phyloP scores from a whole-genome alignment of 92 coral and sea anemone species.

The Epizoanthus scotinus region DNA sequence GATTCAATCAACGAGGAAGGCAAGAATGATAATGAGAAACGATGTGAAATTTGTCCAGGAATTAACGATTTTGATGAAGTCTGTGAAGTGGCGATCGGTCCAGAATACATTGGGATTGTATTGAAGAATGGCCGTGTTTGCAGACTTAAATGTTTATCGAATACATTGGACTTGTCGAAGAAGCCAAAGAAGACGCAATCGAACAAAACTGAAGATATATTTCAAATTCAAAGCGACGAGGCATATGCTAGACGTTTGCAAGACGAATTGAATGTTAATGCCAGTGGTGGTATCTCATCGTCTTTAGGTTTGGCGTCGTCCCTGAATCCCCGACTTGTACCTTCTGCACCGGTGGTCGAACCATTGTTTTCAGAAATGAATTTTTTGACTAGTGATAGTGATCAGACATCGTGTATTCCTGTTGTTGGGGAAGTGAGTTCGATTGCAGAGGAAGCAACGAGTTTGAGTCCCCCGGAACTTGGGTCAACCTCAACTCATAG shows the following conservation, averaged over 20 bases:
- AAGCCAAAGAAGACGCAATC: conserved; percentile 47
- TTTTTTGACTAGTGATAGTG: background rate
- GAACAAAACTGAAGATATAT: conserved; percentile 56
- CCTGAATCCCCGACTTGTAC: conserved; percentile 2
- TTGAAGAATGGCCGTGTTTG: conserved; percentile 84
- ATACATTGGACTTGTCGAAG: conserved; percentile 57
- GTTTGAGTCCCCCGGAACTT: background rate
- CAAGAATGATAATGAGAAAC: conserved; percentile 54
- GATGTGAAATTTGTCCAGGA: conserved; percentile 56
- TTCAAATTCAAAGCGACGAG: conserved; percentile 86
- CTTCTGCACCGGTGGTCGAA: background rate
- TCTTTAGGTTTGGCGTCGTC: conserved; percentile 23
- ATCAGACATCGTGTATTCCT: conserved; percentile 13
- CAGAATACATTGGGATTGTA: conserved; percentile 76
- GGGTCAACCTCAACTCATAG: background rate
- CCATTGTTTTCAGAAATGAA: conserved; percentile 11
- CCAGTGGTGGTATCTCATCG: background rate
- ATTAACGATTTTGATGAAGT: conserved; percentile 57
- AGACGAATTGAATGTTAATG: conserved; percentile 52
- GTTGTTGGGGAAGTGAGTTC: background rate
- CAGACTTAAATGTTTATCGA: conserved; percentile 80
- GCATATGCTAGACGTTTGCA: conserved; percentile 76
- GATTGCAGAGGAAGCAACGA: background rate
- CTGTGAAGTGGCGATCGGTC: conserved; percentile 83
- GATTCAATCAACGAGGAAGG: conserved; percentile 44